Evolutionary conservation across 2,888 invertebrate genomes (phyloP).

Genomic region (Eucera pruinosa): DNA sequence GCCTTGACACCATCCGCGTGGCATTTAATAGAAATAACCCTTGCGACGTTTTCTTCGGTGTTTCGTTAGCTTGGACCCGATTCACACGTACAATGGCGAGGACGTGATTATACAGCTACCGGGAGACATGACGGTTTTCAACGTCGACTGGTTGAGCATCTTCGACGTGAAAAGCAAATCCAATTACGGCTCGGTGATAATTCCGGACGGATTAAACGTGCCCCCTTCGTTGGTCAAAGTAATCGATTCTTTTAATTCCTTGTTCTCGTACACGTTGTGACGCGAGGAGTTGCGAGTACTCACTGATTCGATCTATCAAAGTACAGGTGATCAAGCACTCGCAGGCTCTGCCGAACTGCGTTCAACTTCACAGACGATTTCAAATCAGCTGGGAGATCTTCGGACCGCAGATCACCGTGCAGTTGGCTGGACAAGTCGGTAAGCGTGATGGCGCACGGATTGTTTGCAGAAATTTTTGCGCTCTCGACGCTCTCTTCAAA

Average conservation of each 20-base stretch:
- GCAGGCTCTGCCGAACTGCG: slow-evolving; percentile 91
- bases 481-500: too few relatives aligned
- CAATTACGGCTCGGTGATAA: slow-evolving; percentile 90
- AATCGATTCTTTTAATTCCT: slow-evolving; percentile 46
- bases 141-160: slow-evolving; percentile 93
- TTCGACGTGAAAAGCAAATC: slow-evolving; percentile 89
- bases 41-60: slow-evolving; percentile 1
- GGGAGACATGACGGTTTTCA: slow-evolving; percentile 92
- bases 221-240: slow-evolving; percentile 92
- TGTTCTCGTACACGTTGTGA: too few relatives aligned
- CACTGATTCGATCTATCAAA: slow-evolving; percentile 31
- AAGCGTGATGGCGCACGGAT: slow-evolving; percentile 57
- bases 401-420: slow-evolving; percentile 93
- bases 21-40: too few relatives aligned
- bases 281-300: not conserved
- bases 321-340: slow-evolving; percentile 84
- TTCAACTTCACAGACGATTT: slow-evolving; percentile 92
- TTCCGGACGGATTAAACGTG: slow-evolving; percentile 93
- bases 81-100: slow-evolving; percentile 90
- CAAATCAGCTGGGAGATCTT: slow-evolving; percentile 96
- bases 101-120: slow-evolving; percentile 91
- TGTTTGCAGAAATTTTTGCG: too few relatives aligned
- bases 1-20: too few relatives aligned
- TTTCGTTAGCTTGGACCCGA: slow-evolving; percentile 89
- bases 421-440: slow-evolving; percentile 91